Evolutionary conservation across 30 jellyfish, hydroid and myxozoan genomes (phyloP).

Genomic region (Haliclystus octoradiatus): DNA sequence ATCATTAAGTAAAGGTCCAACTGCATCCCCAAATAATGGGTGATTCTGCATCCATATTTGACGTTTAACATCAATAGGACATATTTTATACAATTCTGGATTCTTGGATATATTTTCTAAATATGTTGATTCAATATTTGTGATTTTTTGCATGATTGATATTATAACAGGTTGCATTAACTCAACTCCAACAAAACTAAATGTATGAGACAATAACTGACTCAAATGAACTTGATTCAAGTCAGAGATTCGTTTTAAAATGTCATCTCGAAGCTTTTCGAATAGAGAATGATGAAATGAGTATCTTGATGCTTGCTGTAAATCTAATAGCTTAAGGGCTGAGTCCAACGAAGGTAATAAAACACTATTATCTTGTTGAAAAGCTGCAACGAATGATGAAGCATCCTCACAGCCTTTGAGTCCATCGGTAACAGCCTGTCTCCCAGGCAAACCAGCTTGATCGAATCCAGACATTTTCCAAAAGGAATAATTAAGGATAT

Average conservation of each 20-base stretch:
- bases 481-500: neutral
- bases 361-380: constrained; percentile 86
- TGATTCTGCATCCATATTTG: constrained; percentile 76
- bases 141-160: constrained; percentile 61
- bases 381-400: constrained; percentile 51
- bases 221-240: constrained; percentile 35
- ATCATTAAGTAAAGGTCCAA: constrained; percentile 70
- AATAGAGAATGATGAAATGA: constrained; percentile 62
- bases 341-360: constrained; percentile 78
- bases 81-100: constrained; percentile 37
- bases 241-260: constrained; percentile 43
- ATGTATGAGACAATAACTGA: constrained; percentile 60
- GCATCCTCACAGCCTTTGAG: constrained; percentile 68
- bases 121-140: constrained; percentile 40
- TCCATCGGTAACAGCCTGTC: constrained; percentile 66
- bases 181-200: constrained; percentile 70
- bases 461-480: constrained; percentile 83
- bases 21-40: constrained; percentile 94
- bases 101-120: constrained; percentile 56
- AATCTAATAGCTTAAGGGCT: constrained; percentile 73
- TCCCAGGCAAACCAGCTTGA: constrained; percentile 89
- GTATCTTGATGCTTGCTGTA: constrained; percentile 62
- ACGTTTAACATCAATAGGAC: constrained; percentile 87
- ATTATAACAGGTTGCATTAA: constrained; percentile 62
- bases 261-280: constrained; percentile 62